phyloP scores from a whole-genome alignment of 92 coral and sea anemone species.

The Parazoanthus atlanticus region DNA sequence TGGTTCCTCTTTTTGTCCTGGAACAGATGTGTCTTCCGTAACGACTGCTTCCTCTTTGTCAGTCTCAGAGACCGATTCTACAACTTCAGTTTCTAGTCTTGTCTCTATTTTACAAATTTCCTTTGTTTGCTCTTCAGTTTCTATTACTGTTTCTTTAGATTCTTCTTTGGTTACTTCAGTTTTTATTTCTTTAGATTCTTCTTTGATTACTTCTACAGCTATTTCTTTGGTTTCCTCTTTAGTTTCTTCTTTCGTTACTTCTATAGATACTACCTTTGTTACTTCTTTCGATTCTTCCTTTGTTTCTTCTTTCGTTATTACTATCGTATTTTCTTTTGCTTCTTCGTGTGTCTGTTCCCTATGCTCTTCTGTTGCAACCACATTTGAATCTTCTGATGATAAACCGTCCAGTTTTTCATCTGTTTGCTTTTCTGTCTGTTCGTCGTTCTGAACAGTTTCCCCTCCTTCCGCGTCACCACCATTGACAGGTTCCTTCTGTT shows the following conservation, averaged over 20 bases:
- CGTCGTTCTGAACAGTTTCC: not conserved
- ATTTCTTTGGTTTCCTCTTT: not conserved
- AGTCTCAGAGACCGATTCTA: not conserved
- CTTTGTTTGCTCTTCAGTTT: not conserved
- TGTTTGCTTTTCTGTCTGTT: not conserved
- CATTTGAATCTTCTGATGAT: not conserved
- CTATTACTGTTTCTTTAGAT: not conserved
- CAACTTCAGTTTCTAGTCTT: not conserved
- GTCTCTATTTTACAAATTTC: conserved; percentile 1
- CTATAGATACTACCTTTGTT: not conserved
- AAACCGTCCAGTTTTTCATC: not conserved
- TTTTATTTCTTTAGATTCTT: not conserved
- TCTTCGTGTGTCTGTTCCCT: not conserved
- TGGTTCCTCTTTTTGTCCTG: not conserved
- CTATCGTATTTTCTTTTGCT: not conserved
- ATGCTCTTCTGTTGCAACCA: not conserved
- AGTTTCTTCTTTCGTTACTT: not conserved
- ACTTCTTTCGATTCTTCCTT: conserved; percentile 9
- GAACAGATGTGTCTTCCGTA: not conserved
- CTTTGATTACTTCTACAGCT: not conserved
- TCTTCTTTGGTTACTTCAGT: not conserved
- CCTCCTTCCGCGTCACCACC: not conserved
- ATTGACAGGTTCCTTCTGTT: not conserved
- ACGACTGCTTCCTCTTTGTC: not conserved
- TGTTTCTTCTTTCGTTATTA: conserved; percentile 1